Evolutionary conservation across 2,888 invertebrate species (phyloP), one percentile per base, ranked within the genome.

Genomic region (Tryphoninae sp.): DNA sequence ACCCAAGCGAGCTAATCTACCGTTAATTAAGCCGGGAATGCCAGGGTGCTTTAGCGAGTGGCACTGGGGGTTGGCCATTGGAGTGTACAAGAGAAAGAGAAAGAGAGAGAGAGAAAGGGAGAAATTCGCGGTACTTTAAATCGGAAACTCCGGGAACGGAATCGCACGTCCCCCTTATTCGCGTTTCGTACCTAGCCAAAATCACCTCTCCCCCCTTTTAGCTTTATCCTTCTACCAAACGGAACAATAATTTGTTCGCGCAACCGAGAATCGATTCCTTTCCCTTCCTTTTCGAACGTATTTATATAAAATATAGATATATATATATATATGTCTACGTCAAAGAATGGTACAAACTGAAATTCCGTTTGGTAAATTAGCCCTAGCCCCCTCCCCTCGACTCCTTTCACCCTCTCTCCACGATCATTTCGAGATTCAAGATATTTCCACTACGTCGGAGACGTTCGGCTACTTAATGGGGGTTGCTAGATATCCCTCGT

Each of bases 11-110:
- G 86, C 87, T 89, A 89, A 89, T 89, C 89, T 88, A 82, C 83
- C 86, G 87, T 89, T 89, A 88, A 89, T 89, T 89, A 89, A 87
- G 87, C 84, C 78, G 75, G 78, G 77, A 83, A 81, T 82, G 78
- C 81, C 65, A 64, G 74, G 71, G 61, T 64, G 77, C 80, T 84
- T 74, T 67, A 40, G 49, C 67, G 71, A 71, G 61, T 67, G 33
- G 45, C 78, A 33, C 72, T 16, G 49, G 16, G 59, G 26, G 55
- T 40, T 11, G 69, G 74, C 69, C 22, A 45, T 75, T 82, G 75
- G 79, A 72, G 80, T 77, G 71, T 71, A 42, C 64, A 61, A 16
- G 13, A 61, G 42, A 13, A n/a, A 16, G 42, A 13, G 33, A 16
- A 26, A 33, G n/a, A 53, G 13, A 33, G 77, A 77, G 45, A 73